Evolutionary conservation across 2,113 vertebrate genomes (phyloP).

Genomic region (Tragelaphus scriptus): DNA sequence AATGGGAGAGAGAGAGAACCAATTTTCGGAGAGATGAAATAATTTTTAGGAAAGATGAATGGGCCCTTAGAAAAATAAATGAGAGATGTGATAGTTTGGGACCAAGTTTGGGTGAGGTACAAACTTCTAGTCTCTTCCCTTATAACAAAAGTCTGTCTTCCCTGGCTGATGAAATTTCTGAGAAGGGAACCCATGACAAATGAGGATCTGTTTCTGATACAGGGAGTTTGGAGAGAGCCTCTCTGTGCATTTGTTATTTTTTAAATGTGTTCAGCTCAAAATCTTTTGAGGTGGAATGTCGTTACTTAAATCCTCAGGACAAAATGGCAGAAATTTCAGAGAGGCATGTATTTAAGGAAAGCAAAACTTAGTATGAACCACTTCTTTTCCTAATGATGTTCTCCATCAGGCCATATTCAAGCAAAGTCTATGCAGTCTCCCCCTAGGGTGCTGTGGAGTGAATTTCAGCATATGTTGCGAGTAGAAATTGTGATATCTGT

Average conservation of each 20-base stretch:
- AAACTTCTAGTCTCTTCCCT: not conserved
- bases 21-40: not conserved
- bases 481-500: not conserved
- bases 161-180: not conserved
- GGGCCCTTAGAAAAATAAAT: not conserved
- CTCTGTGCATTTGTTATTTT: not conserved
- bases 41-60: not conserved
- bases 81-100: not conserved
- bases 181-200: not conserved
- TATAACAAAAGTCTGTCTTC: not conserved
- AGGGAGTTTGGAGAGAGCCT: not conserved
- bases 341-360: not conserved
- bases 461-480: not conserved
- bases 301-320: not conserved
- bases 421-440: not conserved
- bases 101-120: not conserved
- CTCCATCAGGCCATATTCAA: not conserved
- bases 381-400: not conserved
- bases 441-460: not conserved
- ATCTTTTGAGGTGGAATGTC: not conserved
- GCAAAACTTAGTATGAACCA: not conserved
- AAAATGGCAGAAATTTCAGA: not conserved
- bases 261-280: not conserved
- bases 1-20: not conserved
- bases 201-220: not conserved